phyloP scores from a whole-genome alignment of 2,113 vertebrate species.

The Microcebus griseorufus region DNA sequence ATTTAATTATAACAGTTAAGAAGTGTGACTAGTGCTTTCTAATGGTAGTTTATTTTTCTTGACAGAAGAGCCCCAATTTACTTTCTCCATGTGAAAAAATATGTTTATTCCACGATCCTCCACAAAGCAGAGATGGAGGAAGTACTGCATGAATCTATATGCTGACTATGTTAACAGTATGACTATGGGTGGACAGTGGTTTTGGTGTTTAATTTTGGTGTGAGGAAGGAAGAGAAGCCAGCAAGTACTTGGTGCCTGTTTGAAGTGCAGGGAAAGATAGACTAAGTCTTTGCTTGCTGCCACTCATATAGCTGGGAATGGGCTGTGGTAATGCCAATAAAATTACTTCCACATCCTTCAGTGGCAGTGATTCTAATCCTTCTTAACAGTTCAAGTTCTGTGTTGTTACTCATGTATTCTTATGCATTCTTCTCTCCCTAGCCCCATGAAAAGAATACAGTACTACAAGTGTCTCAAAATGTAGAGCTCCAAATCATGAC shows the following conservation, averaged over 20 bases:
- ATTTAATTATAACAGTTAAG: background rate
- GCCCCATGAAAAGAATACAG: background rate
- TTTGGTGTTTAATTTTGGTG: slow-evolving; percentile 13
- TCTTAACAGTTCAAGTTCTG: background rate
- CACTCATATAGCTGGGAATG: background rate
- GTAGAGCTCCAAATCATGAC: background rate
- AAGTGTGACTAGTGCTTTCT: background rate
- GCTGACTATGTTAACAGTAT: background rate
- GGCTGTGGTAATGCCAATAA: background rate
- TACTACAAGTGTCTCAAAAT: background rate
- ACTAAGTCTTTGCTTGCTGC: background rate
- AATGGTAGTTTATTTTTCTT: background rate
- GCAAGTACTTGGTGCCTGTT: background rate
- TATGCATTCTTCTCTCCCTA: background rate
- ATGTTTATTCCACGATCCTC: background rate
- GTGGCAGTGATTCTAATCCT: background rate
- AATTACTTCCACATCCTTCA: background rate
- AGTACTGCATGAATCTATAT: background rate
- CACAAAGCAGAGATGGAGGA: background rate
- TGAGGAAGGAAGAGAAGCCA: background rate
- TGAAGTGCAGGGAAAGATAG: background rate
- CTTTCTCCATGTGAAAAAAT: background rate
- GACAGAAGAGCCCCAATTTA: background rate
- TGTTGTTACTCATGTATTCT: background rate
- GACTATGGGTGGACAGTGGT: background rate